Evolutionary conservation across 2,888 invertebrate species (phyloP), one percentile per base, ranked within the genome.

Genomic region (Megastigmus dorsalis): DNA sequence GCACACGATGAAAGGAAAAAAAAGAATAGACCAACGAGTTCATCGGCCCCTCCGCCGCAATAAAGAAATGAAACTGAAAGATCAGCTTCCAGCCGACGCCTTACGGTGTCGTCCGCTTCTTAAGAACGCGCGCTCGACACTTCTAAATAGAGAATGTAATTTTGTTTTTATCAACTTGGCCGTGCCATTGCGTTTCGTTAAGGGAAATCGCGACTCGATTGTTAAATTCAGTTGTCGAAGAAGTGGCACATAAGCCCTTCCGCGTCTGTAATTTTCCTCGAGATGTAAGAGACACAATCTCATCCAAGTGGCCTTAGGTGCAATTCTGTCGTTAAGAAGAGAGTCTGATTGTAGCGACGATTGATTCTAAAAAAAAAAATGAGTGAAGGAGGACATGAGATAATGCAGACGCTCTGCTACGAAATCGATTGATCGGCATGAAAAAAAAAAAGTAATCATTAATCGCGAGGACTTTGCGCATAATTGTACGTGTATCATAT

Each of bases 251-350:
- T n/a, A n/a, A 52, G 59, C 54, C 60, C 33, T 67, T 67, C 26
- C 30, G 20, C 36, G 15, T n/a, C 41, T 68, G 50, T 48, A 60
- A 65, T 69, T 72, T 71, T 72, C 43, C 41, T 76, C 45, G 63
- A 65, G 30, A 62, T 72, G 30, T 62, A 52, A 60, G 57, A 62
- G 26, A 65, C 50, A 70, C 60, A 62, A 66, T 69, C 60, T 74
- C 59, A 69, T 73, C 41, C 68, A 78, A 74, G 77, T 79, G 79
- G 77, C 79, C 79, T 79, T 78, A 75, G 75, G 75, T 77, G 75
- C 75, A 77, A 77, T 77, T 75, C 26, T 73, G 62, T 70, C 71
- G 15, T 72, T 69, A 55, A 55, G 62, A 62, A 18, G n/a, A n/a
- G n/a, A 73, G 48, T 75, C 60, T 74, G 59, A 10, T 55, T 43